Percentiles rank a stretch among this genome's conserved stretches.
Conservation (phyloP, 2,888 invertebrate genomes). For the Neria commutata region DNA sequence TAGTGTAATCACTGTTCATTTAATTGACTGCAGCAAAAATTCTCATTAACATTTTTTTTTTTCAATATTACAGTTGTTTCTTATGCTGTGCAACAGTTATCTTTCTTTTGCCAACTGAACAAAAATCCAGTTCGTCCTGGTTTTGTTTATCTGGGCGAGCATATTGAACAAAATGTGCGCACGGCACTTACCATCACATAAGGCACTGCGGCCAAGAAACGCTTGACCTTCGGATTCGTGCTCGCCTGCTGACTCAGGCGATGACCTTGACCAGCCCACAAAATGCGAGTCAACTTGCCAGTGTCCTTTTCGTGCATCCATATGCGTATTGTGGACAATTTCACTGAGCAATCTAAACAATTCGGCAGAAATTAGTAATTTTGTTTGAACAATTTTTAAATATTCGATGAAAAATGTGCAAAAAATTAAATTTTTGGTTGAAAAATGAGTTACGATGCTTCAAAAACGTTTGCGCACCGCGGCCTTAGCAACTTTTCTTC, state of each 20-base stretch:
- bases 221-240: constrained; percentile 80
- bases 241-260: constrained; percentile 83
- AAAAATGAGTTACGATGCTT: constrained; percentile 29
- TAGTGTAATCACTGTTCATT: background rate
- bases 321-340: constrained; percentile 88
- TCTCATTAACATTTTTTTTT: too few relatives aligned
- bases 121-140: too few relatives aligned
- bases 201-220: constrained; percentile 91
- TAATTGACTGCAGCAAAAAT: too few relatives aligned
- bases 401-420: background rate
- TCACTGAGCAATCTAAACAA: constrained; percentile 80
- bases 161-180: too few relatives aligned
- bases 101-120: too few relatives aligned
- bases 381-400: background rate
- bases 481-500: constrained; percentile 7
- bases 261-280: constrained; percentile 90
- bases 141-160: too few relatives aligned
- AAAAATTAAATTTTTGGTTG: constrained; percentile 1
- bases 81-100: too few relatives aligned
- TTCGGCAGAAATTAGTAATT: constrained; percentile 27
- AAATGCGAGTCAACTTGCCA: constrained; percentile 81
- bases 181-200: constrained; percentile 86
- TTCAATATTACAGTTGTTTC: too few relatives aligned
- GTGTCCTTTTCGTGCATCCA: constrained; percentile 95
- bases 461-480: constrained; percentile 1